A percentile compares a stretch with the other conserved stretches of the same genome.
Conservation (phyloP, 2,888 invertebrate species). For the Eurytoma adleriae region DNA sequence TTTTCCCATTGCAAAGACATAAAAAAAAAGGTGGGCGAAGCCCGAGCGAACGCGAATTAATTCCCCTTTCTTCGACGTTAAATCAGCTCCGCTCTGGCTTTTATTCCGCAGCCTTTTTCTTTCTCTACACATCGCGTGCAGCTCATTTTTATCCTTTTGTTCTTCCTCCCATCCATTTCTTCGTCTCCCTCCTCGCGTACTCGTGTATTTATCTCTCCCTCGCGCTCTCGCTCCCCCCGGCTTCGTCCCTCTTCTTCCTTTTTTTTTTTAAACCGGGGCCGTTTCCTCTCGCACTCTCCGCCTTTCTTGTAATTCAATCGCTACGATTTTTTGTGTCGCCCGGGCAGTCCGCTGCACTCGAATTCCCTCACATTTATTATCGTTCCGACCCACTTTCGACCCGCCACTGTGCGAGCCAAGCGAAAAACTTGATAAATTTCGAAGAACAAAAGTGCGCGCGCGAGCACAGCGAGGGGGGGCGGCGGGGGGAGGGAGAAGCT, state of each 20-base stretch:
- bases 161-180: conserved; percentile 2
- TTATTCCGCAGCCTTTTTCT: not conserved
- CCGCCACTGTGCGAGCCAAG: conserved; percentile 26
- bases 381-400: conserved; percentile 34
- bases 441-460: conserved; percentile 27
- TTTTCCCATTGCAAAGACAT: not conserved
- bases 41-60: conserved; percentile 19
- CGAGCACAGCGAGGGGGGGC: not conserved
- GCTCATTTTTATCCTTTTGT: conserved; percentile 25
- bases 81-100: conserved; percentile 19
- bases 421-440: conserved; percentile 53
- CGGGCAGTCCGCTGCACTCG: conserved; percentile 15
- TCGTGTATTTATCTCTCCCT: conserved; percentile 25
- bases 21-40: not conserved
- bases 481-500: too few relatives aligned
- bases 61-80: conserved; percentile 31
- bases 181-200: not conserved
- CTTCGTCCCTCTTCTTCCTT: not conserved
- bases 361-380: conserved; percentile 51
- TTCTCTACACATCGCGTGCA: not conserved
- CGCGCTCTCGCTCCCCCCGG: not conserved
- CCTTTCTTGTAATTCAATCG: conserved; percentile 28
- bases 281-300: not conserved
- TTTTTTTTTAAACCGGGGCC: not conserved
- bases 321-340: conserved; percentile 23